phyloP scores from a whole-genome alignment of 2,797 vertebrate species.

The Cephalopachus bancanus region DNA sequence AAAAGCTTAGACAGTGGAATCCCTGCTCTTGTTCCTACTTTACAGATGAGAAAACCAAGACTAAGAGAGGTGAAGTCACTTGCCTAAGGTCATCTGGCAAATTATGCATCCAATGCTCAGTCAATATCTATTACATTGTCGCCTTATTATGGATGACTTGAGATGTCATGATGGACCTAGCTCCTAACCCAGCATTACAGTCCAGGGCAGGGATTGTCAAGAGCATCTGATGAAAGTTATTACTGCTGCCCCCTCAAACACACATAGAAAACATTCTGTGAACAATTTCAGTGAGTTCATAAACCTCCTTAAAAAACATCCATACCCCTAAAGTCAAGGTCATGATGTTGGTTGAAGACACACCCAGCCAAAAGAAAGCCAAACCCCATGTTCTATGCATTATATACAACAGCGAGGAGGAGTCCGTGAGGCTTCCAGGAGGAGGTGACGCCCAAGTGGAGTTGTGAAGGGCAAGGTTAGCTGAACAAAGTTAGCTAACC shows the following conservation, averaged over 20 bases:
- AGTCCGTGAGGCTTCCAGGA: slow-evolving; percentile 23
- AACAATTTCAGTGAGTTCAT: neutral
- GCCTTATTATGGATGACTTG: neutral
- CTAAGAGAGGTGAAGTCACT: neutral
- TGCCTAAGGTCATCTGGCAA: neutral
- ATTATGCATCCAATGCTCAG: neutral
- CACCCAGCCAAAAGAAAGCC: neutral
- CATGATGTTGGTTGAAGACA: neutral
- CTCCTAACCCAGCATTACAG: neutral
- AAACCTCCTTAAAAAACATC: neutral
- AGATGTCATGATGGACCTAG: neutral
- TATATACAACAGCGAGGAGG: neutral
- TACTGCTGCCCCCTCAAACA: neutral
- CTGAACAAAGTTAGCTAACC: neutral
- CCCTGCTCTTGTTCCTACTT: neutral
- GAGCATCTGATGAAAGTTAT: neutral
- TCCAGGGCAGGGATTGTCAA: neutral
- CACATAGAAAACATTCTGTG: neutral
- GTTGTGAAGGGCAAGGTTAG: neutral
- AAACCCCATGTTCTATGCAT: neutral
- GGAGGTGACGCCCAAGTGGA: neutral
- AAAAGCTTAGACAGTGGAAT: neutral
- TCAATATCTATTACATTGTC: neutral
- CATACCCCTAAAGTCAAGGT: neutral
- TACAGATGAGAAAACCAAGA: slow-evolving; percentile 21